Percentiles rank a stretch among this genome's conserved stretches.
phyloP scores from a whole-genome alignment of 2,888 invertebrate genomes.

The Conus canariensis region DNA sequence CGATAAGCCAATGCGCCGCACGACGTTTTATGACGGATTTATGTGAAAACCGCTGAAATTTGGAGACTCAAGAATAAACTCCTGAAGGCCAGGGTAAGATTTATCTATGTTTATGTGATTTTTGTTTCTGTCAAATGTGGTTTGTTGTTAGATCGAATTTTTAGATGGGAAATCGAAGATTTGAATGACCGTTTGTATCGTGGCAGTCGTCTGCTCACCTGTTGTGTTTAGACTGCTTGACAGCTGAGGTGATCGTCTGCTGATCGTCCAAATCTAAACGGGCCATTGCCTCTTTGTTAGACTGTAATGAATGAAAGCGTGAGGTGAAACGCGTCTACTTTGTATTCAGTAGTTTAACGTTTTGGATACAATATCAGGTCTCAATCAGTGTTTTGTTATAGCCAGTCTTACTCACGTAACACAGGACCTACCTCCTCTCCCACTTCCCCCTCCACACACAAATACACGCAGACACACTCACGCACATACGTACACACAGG shows the following conservation, averaged over 20 bases:
- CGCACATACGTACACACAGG: background rate
- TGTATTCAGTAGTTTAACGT: too few species aligned
- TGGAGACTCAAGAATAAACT: conserved; percentile 76
- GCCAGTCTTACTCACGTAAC: too few species aligned
- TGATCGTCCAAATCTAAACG: background rate
- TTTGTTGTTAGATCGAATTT: conserved; percentile 28
- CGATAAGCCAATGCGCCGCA: conserved; percentile 30
- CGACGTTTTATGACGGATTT: conserved; percentile 46
- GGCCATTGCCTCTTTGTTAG: too few species aligned
- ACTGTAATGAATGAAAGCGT: too few species aligned
- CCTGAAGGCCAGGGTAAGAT: conserved; percentile 76
- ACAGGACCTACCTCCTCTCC: background rate
- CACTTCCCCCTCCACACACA: background rate
- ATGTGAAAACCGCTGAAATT: conserved; percentile 71
- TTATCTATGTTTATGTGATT: background rate
- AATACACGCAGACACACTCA: background rate
- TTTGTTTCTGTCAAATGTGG: background rate
- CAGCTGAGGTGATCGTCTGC: conserved; percentile 12
- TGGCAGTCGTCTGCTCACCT: conserved; percentile 25
- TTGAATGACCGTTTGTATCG: background rate
- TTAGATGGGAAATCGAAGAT: background rate
- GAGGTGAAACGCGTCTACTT: too few species aligned
- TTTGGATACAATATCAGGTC: too few species aligned
- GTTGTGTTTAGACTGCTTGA: background rate
- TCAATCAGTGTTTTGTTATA: too few species aligned